Base-by-base conservation (phyloP, 2,888 invertebrate genomes). In the Hypselothyrea guttata region DNA sequence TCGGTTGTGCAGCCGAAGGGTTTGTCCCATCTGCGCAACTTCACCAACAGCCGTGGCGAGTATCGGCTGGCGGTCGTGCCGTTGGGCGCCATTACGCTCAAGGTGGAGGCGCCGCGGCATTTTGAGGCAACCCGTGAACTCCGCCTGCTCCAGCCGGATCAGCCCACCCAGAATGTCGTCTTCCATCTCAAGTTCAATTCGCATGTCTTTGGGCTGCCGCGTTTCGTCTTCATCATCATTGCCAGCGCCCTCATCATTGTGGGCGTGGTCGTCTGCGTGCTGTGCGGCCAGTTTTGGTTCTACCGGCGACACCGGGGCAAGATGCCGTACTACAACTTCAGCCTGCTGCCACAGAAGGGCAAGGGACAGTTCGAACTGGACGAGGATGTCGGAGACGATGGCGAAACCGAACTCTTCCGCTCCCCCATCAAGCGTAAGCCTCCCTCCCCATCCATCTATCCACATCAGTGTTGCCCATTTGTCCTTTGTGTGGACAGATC, bases 201-300 rank as follows among this genome's bases (percentile, higher is more conserved):
- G 68, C 91, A 91, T 59, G 92, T 96, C 11, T 90, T 94, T 72
- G 96, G 96, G 0, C 90, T 96, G 90, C 95, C 96, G 0, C 90
- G 96, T 22, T 91, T 95, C 15, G 91, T 94, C 1, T 96, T 97
- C 87, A 93, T 96, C 28, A 92, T 95, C 83, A 86, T 95, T 7
- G 91, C 94, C 70, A 95, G 96, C 93, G 74, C 85, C 22, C 47
- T 87, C 1, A 78, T 89, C 27, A 87, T 90, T 8, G 65, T 86
- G 1, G 47, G 71, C 12, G 82, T 90, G 3, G 75, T 87, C 8
- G 51, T 82, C 13, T 87, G 87, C 48, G 79, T 87, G 8, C 66
- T 89, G 16, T 84, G 86, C 62, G 85, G 88, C 1, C 88, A 89
- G 57, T 88, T 81, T 34, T 58, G 88, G 59, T 75, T 89, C 69